phyloP scores from a whole-genome alignment of 1,140 invertebrate species.

The Augochlora pura region DNA sequence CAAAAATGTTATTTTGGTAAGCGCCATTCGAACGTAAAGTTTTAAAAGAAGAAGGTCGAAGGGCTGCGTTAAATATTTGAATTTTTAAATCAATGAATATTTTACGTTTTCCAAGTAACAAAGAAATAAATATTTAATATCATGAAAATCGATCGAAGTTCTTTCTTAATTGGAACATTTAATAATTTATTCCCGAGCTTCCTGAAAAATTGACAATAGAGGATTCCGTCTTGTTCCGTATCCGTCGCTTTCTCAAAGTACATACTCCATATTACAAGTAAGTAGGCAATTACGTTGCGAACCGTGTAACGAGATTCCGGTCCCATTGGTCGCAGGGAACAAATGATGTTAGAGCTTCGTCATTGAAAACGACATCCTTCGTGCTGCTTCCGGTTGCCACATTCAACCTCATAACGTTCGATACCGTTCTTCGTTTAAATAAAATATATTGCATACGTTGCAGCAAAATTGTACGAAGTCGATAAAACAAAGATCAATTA shows the following conservation, averaged over 20 bases:
- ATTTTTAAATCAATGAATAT: too few species aligned
- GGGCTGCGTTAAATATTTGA: too few species aligned
- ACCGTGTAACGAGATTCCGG: constrained; percentile 36
- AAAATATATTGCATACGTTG: background rate
- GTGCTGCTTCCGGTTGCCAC: background rate
- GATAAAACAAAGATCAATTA: too few species aligned
- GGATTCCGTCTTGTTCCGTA: background rate
- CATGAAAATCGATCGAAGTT: too few species aligned
- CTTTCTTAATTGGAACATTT: too few species aligned
- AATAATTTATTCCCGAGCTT: too few species aligned
- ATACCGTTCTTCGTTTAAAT: background rate
- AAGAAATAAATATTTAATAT: too few species aligned
- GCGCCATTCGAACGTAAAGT: too few species aligned
- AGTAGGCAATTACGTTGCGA: constrained; percentile 4
- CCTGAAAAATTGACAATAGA: background rate
- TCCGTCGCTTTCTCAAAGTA: background rate
- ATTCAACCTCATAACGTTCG: constrained; percentile 5
- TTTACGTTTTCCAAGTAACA: too few species aligned
- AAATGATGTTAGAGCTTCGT: constrained; percentile 19
- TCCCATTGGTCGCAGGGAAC: constrained; percentile 10
- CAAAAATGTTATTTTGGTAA: too few species aligned
- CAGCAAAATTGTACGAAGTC: too few species aligned
- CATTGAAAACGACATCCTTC: constrained; percentile 12
- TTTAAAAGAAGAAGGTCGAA: too few species aligned
- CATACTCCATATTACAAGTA: background rate